Percentiles rank a stretch among this genome's conserved stretches.
These are phyloP conservation scores for Pomatorhinus ruficollis DNA, from an alignment of 2,113 vertebrate species.

Conservation along the genomic window DNA sequence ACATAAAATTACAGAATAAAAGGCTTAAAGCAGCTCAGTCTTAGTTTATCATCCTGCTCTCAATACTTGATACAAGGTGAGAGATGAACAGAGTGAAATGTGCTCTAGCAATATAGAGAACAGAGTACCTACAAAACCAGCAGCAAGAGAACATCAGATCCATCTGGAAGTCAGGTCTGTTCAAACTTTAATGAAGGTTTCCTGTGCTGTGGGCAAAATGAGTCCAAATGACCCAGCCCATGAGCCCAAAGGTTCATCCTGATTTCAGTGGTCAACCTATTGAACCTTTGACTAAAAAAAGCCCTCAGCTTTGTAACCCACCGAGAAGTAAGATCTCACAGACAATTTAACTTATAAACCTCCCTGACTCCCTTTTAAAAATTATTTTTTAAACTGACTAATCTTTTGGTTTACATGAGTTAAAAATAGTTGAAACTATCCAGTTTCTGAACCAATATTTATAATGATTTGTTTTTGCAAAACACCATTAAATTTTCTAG, in stretches of 20 bases:
- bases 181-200: neutral
- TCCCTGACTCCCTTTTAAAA: neutral
- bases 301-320: neutral
- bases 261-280: neutral
- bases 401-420: neutral
- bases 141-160: neutral
- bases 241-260: neutral
- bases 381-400: neutral
- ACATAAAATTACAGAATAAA: neutral
- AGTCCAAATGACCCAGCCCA: neutral
- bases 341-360: neutral
- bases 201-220: neutral
- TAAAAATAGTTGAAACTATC: neutral
- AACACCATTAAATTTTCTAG: neutral
- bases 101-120: neutral
- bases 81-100: neutral
- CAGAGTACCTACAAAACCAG: neutral
- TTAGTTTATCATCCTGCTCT: neutral
- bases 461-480: neutral
- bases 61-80: neutral
- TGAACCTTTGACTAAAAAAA: neutral
- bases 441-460: neutral
- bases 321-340: neutral
- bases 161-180: neutral
- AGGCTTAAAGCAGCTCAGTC: neutral